These are phyloP conservation scores for Tympanoctomys barrerae DNA, from an alignment of 2,797 vertebrate genomes.

Conservation along the genomic window DNA sequence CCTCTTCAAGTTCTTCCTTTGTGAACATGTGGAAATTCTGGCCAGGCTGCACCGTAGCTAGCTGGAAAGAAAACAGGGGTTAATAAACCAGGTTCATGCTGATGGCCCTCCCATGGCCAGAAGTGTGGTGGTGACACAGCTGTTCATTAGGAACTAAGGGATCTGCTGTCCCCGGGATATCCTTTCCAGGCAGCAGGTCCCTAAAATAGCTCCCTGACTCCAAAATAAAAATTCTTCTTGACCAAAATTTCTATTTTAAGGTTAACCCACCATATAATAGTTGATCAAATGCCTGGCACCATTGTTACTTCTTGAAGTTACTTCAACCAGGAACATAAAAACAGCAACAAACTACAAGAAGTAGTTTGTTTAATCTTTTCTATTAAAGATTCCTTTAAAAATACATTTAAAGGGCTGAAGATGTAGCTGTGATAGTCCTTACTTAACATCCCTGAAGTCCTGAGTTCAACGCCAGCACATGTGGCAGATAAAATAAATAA, in stretches of 20 bases:
- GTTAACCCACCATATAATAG: slow-evolving; percentile 48
- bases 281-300: slow-evolving; percentile 56
- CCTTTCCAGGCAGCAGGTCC: slow-evolving; percentile 77
- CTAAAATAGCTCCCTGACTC: slow-evolving; percentile 87
- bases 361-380: too few species aligned
- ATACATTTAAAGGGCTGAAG: neutral
- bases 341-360: neutral
- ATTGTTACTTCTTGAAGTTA: slow-evolving; percentile 54
- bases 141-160: slow-evolving; percentile 78
- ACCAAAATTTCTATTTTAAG: slow-evolving; percentile 83
- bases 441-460: neutral
- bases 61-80: slow-evolving; percentile 88
- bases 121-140: slow-evolving; percentile 73
- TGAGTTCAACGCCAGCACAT: neutral
- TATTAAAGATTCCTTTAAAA: slow-evolving; percentile 39
- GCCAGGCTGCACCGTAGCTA: slow-evolving; percentile 97
- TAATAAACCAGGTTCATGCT: slow-evolving; percentile 58
- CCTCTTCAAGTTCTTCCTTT: slow-evolving; percentile 99
- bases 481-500: neutral
- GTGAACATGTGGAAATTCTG: slow-evolving; percentile 99
- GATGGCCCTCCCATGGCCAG: neutral
- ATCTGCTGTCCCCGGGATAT: slow-evolving; percentile 84
- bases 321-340: slow-evolving; percentile 59
- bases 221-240: slow-evolving; percentile 86
- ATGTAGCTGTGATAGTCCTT: neutral